Base-by-base conservation (phyloP, 2,113 vertebrate species). In the Chiloscyllium plagiosum region DNA sequence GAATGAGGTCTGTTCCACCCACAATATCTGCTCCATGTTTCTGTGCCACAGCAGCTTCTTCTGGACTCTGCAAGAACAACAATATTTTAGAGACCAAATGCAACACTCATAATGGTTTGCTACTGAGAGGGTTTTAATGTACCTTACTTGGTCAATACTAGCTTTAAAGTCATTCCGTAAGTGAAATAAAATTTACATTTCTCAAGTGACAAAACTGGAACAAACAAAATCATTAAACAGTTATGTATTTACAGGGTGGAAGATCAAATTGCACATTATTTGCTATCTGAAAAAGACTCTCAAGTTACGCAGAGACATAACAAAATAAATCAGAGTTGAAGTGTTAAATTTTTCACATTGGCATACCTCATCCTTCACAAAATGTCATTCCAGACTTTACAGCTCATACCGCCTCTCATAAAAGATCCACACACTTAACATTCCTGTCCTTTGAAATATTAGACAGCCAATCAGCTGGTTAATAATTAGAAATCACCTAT, bases 1-100 rank as follows among this genome's bases (percentile, higher is more conserved):
- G 97, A 65, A 99, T 95, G 96, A 99, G 98, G 96, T 98, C 98
- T 12, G 96, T 20, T 96, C 99, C 99, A 96, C 99, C 99, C 68
- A 97, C 98, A 85, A 98, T 90, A 0, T 96, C 96, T 0, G 99
- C 99, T 96, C 99, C 98, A 1, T 97, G 97, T 95, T 98, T 97
- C 94, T 96, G 97, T 29, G 99, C 99, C 70, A 97, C 96, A 96
- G 97, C 97, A 96, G 97, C 98, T 96, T 99, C 98, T 96, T 98
- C 96, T 37, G 97, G 96, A 56, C 98, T 97, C 99, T 99, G 97
- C 83, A 96, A 50, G 86, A 42, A 97, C 95, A 95, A 96, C 96
- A 95, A 96, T 0, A 96, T 66, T 12, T 69, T 66, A 76, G 50
- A 72, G 3, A 69, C 3, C 15, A 50, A 89, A 24, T 56, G 20